Percentiles rank a stretch among this genome's conserved stretches.
Evolutionary conservation across 2,888 invertebrate genomes (phyloP).

Genomic region (Mythimna impura): DNA sequence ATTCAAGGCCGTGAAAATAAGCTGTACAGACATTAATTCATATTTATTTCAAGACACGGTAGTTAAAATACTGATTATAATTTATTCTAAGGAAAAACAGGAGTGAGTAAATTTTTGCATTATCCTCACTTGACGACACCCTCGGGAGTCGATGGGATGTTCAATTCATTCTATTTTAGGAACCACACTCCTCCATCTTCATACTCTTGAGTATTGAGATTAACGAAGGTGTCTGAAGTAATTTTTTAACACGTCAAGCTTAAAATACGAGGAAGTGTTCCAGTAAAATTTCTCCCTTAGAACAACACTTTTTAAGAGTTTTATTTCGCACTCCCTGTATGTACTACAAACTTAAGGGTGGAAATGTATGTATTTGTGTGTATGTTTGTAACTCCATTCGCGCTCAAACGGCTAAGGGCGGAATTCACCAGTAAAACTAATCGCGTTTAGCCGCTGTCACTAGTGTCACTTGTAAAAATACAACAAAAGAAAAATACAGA

Average conservation of each 20-base stretch:
- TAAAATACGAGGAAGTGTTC: background rate
- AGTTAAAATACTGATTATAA: slow-evolving; percentile 17
- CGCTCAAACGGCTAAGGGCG: no score
- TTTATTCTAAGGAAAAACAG: slow-evolving; percentile 4
- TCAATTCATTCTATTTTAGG: slow-evolving; percentile 36
- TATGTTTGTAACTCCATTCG: no score
- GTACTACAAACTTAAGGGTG: no score
- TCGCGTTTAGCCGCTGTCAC: no score
- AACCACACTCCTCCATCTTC: slow-evolving; percentile 16
- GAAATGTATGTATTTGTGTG: no score
- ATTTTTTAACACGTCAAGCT: slow-evolving; percentile 25
- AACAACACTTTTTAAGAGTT: no score
- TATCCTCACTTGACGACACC: slow-evolving; percentile 32
- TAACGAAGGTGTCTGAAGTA: slow-evolving; percentile 18
- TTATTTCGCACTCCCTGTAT: no score
- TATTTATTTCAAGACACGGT: slow-evolving; percentile 5
- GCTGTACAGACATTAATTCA: slow-evolving; percentile 4
- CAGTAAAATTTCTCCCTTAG: background rate
- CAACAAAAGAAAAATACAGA: no score
- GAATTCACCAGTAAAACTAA: no score
- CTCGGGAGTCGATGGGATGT: slow-evolving; percentile 32
- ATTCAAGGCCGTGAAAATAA: slow-evolving; percentile 4
- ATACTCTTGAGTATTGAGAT: slow-evolving; percentile 43
- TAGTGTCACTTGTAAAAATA: no score
- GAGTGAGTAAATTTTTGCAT: slow-evolving; percentile 19